phyloP scores from a whole-genome alignment of 1,140 invertebrate species.

The Carposina sasakii region DNA sequence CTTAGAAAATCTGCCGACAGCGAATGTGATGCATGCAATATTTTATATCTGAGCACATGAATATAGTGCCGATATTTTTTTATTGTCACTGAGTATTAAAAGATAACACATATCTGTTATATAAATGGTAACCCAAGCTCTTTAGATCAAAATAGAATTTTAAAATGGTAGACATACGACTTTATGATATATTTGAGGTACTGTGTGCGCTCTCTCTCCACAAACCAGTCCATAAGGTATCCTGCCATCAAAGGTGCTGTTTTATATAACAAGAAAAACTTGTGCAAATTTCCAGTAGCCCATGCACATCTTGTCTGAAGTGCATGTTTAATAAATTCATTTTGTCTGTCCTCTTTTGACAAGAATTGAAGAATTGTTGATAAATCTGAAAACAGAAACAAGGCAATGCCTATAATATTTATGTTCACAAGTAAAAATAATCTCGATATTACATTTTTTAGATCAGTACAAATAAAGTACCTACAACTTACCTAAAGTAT shows the following conservation, averaged over 20 bases:
- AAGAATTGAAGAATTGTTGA: constrained; percentile 91
- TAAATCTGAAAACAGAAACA: constrained; percentile 82
- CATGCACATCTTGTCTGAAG: constrained; percentile 91
- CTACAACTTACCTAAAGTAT: constrained; percentile 88
- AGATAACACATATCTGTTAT: too few relatives aligned
- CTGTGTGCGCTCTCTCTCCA: constrained; percentile 90
- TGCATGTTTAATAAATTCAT: constrained; percentile 90
- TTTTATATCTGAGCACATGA: too few relatives aligned
- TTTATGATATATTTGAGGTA: constrained; percentile 95
- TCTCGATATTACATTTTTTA: not conserved
- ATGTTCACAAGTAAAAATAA: too few relatives aligned
- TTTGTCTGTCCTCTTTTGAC: constrained; percentile 82
- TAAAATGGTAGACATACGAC: constrained; percentile 85
- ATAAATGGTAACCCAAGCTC: too few relatives aligned
- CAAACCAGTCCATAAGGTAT: constrained; percentile 98
- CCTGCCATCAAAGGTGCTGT: constrained; percentile 94
- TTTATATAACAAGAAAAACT: constrained; percentile 92
- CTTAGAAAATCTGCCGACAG: too few relatives aligned
- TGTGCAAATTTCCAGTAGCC: constrained; percentile 92
- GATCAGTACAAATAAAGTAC: not conserved
- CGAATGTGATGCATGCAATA: too few relatives aligned
- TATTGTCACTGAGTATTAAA: constrained; percentile 11
- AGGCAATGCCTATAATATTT: too few relatives aligned
- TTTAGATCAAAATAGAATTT: constrained; percentile 19
- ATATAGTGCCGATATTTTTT: too few relatives aligned